Conservation (phyloP, 2,113 vertebrate genomes). For the Petrocephalus microphthalmus region DNA sequence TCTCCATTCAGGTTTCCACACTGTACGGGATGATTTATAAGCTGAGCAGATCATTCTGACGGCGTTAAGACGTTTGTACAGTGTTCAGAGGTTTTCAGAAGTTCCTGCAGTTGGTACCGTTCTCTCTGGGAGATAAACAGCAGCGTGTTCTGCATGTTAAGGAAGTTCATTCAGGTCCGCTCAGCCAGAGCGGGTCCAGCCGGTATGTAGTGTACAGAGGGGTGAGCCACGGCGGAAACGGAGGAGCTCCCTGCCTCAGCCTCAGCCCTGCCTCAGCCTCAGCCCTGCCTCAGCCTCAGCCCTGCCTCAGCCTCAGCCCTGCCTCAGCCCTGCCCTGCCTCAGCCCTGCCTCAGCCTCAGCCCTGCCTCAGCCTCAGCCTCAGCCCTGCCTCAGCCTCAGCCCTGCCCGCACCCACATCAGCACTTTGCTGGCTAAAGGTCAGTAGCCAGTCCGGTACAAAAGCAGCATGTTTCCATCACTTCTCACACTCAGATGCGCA, state of each 20-base stretch:
- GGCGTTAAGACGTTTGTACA: not conserved
- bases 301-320: too few relatives aligned
- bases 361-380: too few relatives aligned
- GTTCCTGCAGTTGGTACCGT: not conserved
- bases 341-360: too few relatives aligned
- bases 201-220: conserved; percentile 44
- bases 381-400: too few relatives aligned
- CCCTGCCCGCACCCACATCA: conserved; percentile 16
- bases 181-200: conserved; percentile 15
- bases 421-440: conserved; percentile 22
- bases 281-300: too few relatives aligned
- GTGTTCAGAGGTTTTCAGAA: not conserved
- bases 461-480: not conserved
- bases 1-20: not conserved
- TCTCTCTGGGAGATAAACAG: not conserved
- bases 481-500: conserved; percentile 17
- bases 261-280: too few relatives aligned
- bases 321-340: too few relatives aligned
- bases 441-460: conserved; percentile 14
- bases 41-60: not conserved
- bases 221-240: conserved; percentile 38
- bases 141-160: not conserved
- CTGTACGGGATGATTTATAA: not conserved
- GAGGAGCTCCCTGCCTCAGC: not conserved
- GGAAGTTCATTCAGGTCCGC: not conserved